A percentile compares a stretch with the other conserved stretches of the same genome.
phyloP scores from a whole-genome alignment of 1,140 invertebrate genomes.

The Eupeodes corollae region DNA sequence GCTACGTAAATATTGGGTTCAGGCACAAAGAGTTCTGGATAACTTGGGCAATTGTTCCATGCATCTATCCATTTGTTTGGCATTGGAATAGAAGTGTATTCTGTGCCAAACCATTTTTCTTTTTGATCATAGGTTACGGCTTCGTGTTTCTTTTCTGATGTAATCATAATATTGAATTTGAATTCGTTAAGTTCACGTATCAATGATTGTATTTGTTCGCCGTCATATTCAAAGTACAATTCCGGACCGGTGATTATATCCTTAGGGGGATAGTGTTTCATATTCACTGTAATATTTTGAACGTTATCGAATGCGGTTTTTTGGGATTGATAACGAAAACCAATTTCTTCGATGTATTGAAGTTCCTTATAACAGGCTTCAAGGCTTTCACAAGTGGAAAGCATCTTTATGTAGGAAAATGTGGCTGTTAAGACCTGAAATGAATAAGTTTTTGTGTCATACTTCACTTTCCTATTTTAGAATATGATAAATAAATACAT shows the following conservation, averaged over 20 bases:
- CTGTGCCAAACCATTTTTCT: slow-evolving; percentile 50
- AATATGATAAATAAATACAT: too few species aligned
- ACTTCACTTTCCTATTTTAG: too few species aligned
- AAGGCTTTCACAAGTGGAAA: slow-evolving; percentile 48
- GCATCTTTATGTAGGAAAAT: slow-evolving; percentile 63
- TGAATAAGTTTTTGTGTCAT: too few species aligned
- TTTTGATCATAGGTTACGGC: slow-evolving; percentile 46
- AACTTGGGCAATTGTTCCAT: slow-evolving; percentile 47
- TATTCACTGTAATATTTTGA: slow-evolving; percentile 60
- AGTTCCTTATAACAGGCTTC: slow-evolving; percentile 33
- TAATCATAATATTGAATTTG: slow-evolving; percentile 63
- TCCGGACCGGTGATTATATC: slow-evolving; percentile 67
- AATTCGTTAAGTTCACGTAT: slow-evolving; percentile 55
- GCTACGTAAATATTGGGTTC: slow-evolving; percentile 74
- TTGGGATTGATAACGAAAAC: slow-evolving; percentile 59
- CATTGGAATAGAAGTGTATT: slow-evolving; percentile 41
- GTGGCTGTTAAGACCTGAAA: slow-evolving; percentile 48
- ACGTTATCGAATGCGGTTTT: slow-evolving; percentile 63
- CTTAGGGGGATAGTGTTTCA: slow-evolving; percentile 65
- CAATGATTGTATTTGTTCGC: slow-evolving; percentile 51
- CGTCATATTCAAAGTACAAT: slow-evolving; percentile 68
- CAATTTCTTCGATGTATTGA: slow-evolving; percentile 57
- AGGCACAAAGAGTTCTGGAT: slow-evolving; percentile 54
- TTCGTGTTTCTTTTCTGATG: slow-evolving; percentile 48
- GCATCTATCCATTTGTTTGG: slow-evolving; percentile 43